Evolutionary conservation across 2,888 invertebrate species (phyloP).

Genomic region (Opisthograptis luteolata): DNA sequence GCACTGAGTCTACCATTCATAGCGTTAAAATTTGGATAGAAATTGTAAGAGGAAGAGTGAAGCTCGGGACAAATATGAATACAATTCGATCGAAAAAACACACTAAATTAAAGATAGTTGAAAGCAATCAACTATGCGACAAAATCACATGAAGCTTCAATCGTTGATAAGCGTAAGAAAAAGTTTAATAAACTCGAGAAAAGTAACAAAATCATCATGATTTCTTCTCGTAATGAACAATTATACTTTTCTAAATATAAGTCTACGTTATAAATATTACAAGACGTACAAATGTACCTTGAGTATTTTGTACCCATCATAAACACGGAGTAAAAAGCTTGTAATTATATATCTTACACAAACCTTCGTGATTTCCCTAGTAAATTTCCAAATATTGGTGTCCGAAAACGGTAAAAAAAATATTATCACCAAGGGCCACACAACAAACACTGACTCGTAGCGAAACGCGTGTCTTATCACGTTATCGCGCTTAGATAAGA

Average conservation of each 20-base stretch:
- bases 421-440: slow-evolving; percentile 49
- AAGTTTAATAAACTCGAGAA: no score
- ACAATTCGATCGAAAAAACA: slow-evolving; percentile 2
- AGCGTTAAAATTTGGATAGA: no score
- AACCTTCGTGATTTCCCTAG: slow-evolving; percentile 34
- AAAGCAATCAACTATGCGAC: not conserved
- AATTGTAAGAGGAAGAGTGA: no score
- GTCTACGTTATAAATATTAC: not conserved
- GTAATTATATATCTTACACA: slow-evolving; percentile 8
- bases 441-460: slow-evolving; percentile 58
- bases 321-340: no score
- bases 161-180: no score
- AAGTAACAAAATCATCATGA: no score
- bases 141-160: not conserved
- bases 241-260: no score
- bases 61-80: not conserved
- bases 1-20: no score
- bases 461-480: slow-evolving; percentile 59
- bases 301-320: not conserved
- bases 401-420: slow-evolving; percentile 23
- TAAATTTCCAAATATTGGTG: slow-evolving; percentile 36
- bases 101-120: slow-evolving; percentile 4
- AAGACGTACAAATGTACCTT: not conserved
- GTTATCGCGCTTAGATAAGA: slow-evolving; percentile 73
- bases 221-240: no score